These are phyloP conservation scores for Drosophila diplacantha DNA, from an alignment of 2,888 invertebrate genomes.

Conservation along the genomic window DNA sequence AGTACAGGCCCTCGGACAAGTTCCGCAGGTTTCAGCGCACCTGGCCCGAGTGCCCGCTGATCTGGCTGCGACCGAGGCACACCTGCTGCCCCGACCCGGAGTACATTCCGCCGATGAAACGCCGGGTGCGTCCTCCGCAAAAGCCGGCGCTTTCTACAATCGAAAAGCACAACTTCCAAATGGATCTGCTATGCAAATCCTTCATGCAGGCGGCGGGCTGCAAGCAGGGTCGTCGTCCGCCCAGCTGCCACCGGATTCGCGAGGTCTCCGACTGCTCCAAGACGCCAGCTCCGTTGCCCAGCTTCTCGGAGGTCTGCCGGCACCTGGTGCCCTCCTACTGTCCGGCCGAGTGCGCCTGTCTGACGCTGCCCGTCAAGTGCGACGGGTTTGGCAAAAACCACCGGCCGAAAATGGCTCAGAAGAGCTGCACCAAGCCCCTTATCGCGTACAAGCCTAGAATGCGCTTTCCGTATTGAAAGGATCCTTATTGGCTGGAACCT, in stretches of 20 bases:
- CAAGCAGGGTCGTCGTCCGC: conserved; percentile 4
- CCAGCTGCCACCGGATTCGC: not conserved
- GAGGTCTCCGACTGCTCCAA: conserved; percentile 22
- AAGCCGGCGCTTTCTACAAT: not conserved
- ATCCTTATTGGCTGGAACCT: too few relatives aligned
- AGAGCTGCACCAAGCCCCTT: conserved; percentile 33
- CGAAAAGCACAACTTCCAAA: conserved; percentile 23
- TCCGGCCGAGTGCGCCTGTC: conserved; percentile 50
- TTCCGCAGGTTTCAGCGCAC: conserved; percentile 52
- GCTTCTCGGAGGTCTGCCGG: conserved; percentile 50
- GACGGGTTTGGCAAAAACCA: conserved; percentile 38
- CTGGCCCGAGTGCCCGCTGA: conserved; percentile 52
- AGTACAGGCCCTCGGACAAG: conserved; percentile 52
- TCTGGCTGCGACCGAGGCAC: conserved; percentile 34
- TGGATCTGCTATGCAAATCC: conserved; percentile 22
- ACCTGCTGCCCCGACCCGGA: conserved; percentile 46
- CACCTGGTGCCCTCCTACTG: conserved; percentile 9
- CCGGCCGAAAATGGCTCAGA: not conserved
- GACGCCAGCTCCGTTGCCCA: conserved; percentile 35
- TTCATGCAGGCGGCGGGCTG: not conserved
- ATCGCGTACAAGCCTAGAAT: conserved; percentile 11
- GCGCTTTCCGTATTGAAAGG: not conserved
- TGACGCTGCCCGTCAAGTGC: conserved; percentile 20
- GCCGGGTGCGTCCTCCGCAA: conserved; percentile 20
- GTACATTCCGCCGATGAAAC: conserved; percentile 1